phyloP scores from a whole-genome alignment of 2,888 invertebrate genomes.

The Metellina segmentata region DNA sequence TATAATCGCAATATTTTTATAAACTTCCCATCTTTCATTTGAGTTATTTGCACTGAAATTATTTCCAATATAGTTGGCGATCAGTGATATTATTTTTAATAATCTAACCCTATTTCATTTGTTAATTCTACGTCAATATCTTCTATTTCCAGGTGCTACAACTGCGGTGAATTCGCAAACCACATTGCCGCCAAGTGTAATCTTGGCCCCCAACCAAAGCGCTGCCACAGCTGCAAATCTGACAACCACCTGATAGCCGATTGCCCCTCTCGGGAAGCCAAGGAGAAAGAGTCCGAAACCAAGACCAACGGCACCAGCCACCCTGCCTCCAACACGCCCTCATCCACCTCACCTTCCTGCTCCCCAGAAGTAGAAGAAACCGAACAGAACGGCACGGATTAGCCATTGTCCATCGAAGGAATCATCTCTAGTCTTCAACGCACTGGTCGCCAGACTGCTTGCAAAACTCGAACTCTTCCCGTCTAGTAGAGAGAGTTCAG shows the following conservation, averaged over 20 bases:
- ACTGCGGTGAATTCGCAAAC: slow-evolving; percentile 95
- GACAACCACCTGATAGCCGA: slow-evolving; percentile 94
- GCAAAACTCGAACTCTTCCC: too few species aligned
- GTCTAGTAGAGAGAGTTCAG: too few species aligned
- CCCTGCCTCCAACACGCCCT: slow-evolving; percentile 38
- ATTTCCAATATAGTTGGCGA: too few species aligned
- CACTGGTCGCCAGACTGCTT: too few species aligned
- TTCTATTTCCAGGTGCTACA: slow-evolving; percentile 88
- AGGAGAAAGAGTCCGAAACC: slow-evolving; percentile 62
- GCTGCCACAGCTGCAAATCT: slow-evolving; percentile 94
- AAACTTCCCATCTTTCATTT: too few species aligned
- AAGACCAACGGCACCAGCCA: slow-evolving; percentile 68
- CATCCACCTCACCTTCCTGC: slow-evolving; percentile 55
- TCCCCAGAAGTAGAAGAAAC: slow-evolving; percentile 43
- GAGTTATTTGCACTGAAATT: too few species aligned
- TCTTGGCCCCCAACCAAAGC: slow-evolving; percentile 92
- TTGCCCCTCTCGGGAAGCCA: slow-evolving; percentile 84
- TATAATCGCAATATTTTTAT: too few species aligned
- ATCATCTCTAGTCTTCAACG: too few species aligned
- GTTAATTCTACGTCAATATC: too few species aligned
- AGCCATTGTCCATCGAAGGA: neutral
- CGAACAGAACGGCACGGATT: slow-evolving; percentile 44
- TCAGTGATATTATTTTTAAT: too few species aligned
- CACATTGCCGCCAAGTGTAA: slow-evolving; percentile 95
- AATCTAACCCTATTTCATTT: too few species aligned